phyloP scores from a whole-genome alignment of 2,888 invertebrate species.

The Pristionchus mayeri region DNA sequence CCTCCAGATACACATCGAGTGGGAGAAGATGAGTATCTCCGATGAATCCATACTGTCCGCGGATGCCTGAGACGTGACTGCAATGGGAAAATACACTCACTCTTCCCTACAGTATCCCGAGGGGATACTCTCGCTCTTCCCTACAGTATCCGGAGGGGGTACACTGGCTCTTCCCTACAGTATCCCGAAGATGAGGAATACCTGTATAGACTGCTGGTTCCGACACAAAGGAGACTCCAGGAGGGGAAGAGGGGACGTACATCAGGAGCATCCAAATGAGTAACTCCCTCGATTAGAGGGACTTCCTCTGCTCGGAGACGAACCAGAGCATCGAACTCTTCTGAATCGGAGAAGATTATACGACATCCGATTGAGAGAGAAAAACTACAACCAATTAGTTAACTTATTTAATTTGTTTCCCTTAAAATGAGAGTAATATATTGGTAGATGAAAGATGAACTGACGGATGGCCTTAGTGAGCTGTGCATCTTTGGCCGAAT shows the following conservation, averaged over 20 bases:
- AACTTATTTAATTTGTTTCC: too few relatives aligned
- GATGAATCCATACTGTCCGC: slow-evolving; percentile 49
- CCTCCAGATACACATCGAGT: slow-evolving; percentile 85
- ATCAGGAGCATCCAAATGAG: slow-evolving; percentile 85
- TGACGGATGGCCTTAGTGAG: slow-evolving; percentile 22
- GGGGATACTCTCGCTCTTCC: too few relatives aligned
- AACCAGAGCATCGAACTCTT: neutral
- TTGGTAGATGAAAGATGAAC: neutral
- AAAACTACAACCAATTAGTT: too few relatives aligned
- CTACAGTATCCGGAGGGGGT: too few relatives aligned
- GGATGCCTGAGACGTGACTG: slow-evolving; percentile 10
- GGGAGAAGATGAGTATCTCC: slow-evolving; percentile 83
- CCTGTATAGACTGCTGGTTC: slow-evolving; percentile 40
- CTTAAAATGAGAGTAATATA: neutral
- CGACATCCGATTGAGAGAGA: too few relatives aligned
- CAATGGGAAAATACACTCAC: neutral
- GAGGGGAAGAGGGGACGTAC: slow-evolving; percentile 90
- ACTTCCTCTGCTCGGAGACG: slow-evolving; percentile 16
- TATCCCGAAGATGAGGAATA: neutral
- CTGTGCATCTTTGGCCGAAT: neutral
- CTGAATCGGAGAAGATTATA: too few relatives aligned
- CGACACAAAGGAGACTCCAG: slow-evolving; percentile 84
- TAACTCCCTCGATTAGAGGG: slow-evolving; percentile 89
- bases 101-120: too few relatives aligned
- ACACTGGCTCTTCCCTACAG: too few relatives aligned